A percentile compares a stretch with the other conserved stretches of the same genome.
Evolutionary conservation across 2,888 invertebrate species (phyloP).

Genomic region (Volucella inanis): DNA sequence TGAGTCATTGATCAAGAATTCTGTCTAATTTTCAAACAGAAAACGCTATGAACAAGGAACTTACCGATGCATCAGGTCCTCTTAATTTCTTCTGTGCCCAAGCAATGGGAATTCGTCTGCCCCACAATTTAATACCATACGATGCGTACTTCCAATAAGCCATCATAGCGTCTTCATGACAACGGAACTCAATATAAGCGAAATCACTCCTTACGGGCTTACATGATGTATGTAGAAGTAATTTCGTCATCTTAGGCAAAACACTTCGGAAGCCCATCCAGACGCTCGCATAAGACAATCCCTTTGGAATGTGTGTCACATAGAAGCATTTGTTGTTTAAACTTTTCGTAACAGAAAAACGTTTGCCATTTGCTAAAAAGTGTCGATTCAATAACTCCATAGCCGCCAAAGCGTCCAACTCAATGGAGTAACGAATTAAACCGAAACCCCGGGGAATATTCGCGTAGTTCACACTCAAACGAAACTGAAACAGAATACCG

Average conservation of each 20-base stretch:
- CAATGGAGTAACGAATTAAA: slow-evolving; percentile 76
- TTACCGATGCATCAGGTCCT: slow-evolving; percentile 4
- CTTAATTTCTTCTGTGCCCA: slow-evolving; percentile 75
- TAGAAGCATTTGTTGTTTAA: slow-evolving; percentile 77
- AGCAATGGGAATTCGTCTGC: slow-evolving; percentile 76
- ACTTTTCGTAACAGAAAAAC: slow-evolving; percentile 76
- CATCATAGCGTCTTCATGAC: slow-evolving; percentile 76
- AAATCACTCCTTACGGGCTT: slow-evolving; percentile 75
- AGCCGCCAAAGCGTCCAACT: slow-evolving; percentile 75
- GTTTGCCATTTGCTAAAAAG: slow-evolving; percentile 67
- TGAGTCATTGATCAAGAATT: too few species aligned
- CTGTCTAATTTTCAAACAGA: too few species aligned
- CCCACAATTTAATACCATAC: slow-evolving; percentile 76
- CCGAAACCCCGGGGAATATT: slow-evolving; percentile 77
- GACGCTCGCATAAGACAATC: slow-evolving; percentile 68
- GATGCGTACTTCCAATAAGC: slow-evolving; percentile 76
- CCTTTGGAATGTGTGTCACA: slow-evolving; percentile 77
- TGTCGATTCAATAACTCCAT: slow-evolving; percentile 77
- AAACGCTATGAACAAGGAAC: not conserved
- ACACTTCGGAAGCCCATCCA: slow-evolving; percentile 72
- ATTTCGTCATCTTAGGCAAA: slow-evolving; percentile 76
- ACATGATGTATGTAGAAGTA: not conserved
- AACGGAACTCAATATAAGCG: slow-evolving; percentile 77
- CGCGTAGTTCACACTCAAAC: slow-evolving; percentile 77
- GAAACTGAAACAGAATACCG: slow-evolving; percentile 77